Conservation (phyloP, 2,888 invertebrate genomes). For the Criorhina ranunculi region DNA sequence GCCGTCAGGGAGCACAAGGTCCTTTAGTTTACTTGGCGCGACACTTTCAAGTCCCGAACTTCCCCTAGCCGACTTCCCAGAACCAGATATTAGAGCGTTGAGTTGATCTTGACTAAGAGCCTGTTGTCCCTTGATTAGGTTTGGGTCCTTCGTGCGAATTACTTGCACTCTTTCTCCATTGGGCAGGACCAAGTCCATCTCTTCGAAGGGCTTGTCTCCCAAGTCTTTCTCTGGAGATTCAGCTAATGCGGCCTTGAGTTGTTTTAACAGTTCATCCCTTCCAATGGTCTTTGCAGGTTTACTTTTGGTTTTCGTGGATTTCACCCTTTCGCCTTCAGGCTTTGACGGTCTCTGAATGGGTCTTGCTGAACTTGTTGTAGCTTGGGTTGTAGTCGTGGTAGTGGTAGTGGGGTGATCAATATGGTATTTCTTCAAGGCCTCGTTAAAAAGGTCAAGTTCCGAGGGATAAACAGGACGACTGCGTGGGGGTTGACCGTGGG, state of each 20-base stretch:
- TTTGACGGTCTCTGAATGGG: slow-evolving; percentile 87
- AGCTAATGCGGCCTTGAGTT: slow-evolving; percentile 90
- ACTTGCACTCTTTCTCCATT: slow-evolving; percentile 92
- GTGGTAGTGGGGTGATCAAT: slow-evolving; percentile 89
- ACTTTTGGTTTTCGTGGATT: slow-evolving; percentile 78
- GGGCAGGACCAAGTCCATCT: slow-evolving; percentile 89
- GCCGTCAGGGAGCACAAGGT: slow-evolving; percentile 89
- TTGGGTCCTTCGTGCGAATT: slow-evolving; percentile 89
- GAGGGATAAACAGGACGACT: slow-evolving; percentile 86
- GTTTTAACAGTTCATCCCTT: slow-evolving; percentile 90
- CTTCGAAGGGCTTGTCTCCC: slow-evolving; percentile 88
- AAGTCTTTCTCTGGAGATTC: slow-evolving; percentile 88
- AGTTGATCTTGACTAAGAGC: slow-evolving; percentile 84
- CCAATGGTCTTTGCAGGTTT: slow-evolving; percentile 87
- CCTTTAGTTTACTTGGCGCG: slow-evolving; percentile 86
- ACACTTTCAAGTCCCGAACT: slow-evolving; percentile 79
- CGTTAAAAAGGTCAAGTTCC: slow-evolving; percentile 88
- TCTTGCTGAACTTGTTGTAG: slow-evolving; percentile 84
- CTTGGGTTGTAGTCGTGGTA: slow-evolving; percentile 87
- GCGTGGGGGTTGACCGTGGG: slow-evolving; percentile 81
- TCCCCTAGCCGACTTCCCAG: slow-evolving; percentile 30
- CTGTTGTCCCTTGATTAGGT: slow-evolving; percentile 87
- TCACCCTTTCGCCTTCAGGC: slow-evolving; percentile 84
- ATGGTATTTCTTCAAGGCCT: slow-evolving; percentile 88
- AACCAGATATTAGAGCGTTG: slow-evolving; percentile 82